Base-by-base conservation (phyloP, 2,113 vertebrate species). In the Todiramphus saurophagus region DNA sequence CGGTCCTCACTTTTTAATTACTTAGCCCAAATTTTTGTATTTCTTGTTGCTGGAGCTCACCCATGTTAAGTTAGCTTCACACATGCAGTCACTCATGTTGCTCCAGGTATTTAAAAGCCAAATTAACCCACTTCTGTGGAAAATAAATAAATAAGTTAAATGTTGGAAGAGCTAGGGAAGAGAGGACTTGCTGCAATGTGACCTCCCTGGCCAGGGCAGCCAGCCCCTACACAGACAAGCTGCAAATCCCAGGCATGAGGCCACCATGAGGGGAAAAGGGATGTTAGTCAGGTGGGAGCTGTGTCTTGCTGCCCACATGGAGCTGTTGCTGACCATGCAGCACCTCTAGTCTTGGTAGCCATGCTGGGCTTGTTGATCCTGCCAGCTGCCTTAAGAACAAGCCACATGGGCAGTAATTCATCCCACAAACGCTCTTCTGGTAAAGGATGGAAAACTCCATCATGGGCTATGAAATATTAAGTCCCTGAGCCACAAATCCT, bases 271-370 rank as follows among this genome's bases (percentile, higher is more conserved):
- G 55, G 62, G 5, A 59, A 28, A 10, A 10, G 48, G 72, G 48
- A 12, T 0, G 0, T 10, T 75, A 46, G 43, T 51, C 33, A 5
- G 37, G 51, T 4, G 24, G 58, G n/a, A 81, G 39, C 53, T 16
- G 48, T 10, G 4, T 12, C 51, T 23, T 2, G 0, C 30, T 48
- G 66, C 43, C 62, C 2, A 0, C 44, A 53, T 4, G 0, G 56
- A 58, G 78, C 58, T 0, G 1, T 20, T 0, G 0, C 19, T 35
- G 72, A 9, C 37, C 75, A 13, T 0, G 0, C 1, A 2, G 74
- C 83, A 50, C 16, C 79, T 31, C 66, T 4, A 7, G 4, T 16
- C 53, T 4, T 5, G 0, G 19, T 2, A 1, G 39, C 53, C 2
- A 1, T 1, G 2, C 48, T 5, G 10, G 48, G 18, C 68, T 56